phyloP scores from a whole-genome alignment of 2,797 vertebrate genomes.

The Esox masquinongy region DNA sequence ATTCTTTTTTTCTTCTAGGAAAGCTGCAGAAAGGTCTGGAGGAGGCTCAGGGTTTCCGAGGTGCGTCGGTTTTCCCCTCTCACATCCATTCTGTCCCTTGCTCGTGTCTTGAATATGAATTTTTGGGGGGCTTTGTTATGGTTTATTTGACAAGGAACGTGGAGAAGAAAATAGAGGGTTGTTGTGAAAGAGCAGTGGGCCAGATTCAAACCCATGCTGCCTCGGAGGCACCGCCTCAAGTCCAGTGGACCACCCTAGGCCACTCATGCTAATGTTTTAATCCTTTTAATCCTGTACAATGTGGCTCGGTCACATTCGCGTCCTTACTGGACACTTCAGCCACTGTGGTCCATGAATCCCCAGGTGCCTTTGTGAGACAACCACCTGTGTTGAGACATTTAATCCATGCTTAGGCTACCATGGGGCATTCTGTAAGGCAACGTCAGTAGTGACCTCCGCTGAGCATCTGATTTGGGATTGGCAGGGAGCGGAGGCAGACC shows the following conservation, averaged over 20 bases:
- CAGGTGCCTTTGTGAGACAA: too few species aligned
- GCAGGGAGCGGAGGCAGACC: slow-evolving; percentile 90
- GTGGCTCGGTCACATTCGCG: background rate
- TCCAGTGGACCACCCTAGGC: too few species aligned
- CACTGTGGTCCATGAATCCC: too few species aligned
- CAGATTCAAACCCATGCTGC: too few species aligned
- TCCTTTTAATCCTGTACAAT: background rate
- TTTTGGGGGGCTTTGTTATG: too few species aligned
- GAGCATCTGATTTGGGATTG: background rate
- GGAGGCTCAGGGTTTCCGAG: slow-evolving; percentile 63
- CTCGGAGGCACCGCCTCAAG: too few species aligned
- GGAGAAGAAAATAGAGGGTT: too few species aligned
- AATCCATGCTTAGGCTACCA: background rate
- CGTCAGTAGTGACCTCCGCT: background rate
- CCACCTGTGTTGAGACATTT: background rate
- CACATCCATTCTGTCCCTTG: background rate
- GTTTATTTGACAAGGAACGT: too few species aligned
- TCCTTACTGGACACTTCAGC: too few species aligned
- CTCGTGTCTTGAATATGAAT: background rate
- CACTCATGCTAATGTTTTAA: too few species aligned
- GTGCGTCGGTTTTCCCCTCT: slow-evolving; percentile 35
- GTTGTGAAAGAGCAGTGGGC: too few species aligned
- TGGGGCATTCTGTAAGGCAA: background rate
- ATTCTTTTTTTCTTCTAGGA: slow-evolving; percentile 55
- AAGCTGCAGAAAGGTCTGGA: slow-evolving; percentile 68